phyloP scores from a whole-genome alignment of 2,113 vertebrate genomes.

The Laticauda laticaudata region DNA sequence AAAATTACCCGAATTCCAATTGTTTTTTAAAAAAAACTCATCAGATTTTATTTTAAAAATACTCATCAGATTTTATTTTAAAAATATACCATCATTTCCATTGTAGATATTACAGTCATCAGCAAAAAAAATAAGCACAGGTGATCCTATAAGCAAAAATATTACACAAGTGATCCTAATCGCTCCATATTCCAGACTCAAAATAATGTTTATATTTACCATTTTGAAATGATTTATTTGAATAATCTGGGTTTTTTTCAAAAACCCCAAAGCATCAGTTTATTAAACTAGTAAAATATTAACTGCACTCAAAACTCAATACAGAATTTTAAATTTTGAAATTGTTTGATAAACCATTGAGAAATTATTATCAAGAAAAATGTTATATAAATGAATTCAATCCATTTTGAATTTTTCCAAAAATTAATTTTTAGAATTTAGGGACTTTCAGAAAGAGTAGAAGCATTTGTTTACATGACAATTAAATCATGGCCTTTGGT shows the following conservation, averaged over 20 bases:
- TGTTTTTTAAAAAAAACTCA: background rate
- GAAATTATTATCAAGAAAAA: background rate
- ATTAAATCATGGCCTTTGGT: background rate
- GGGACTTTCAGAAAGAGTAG: background rate
- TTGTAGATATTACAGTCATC: background rate
- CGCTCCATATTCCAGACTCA: background rate
- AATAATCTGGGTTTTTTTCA: background rate
- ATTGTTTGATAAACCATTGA: background rate
- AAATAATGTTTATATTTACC: background rate
- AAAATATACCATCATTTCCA: background rate
- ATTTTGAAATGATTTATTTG: background rate
- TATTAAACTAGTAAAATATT: background rate
- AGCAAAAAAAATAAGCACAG: no score
- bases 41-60: background rate
- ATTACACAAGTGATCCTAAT: background rate
- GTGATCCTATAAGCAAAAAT: background rate
- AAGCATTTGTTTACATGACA: background rate
- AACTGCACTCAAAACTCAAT: background rate
- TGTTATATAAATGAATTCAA: background rate
- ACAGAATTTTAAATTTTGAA: background rate
- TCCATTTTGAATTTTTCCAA: background rate
- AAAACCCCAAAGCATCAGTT: background rate
- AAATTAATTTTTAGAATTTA: background rate
- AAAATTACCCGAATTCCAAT: background rate
- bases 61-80: background rate